Conservation (phyloP, 2,888 invertebrate genomes). For the Apodemia duryi region DNA sequence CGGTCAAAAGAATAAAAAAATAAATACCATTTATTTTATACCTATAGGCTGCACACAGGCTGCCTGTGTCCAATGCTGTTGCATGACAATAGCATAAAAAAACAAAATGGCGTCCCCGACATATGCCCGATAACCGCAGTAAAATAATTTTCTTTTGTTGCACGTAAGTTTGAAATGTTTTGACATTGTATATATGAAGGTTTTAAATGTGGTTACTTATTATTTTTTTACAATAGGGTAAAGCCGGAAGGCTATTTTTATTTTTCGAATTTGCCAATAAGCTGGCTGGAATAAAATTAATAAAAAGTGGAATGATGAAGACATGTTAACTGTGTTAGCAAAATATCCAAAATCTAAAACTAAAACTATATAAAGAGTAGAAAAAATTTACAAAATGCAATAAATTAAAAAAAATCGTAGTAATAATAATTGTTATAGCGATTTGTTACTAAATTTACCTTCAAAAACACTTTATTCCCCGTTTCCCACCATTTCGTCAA, state of each 20-base stretch:
- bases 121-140: constrained; percentile 40
- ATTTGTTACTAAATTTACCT: constrained; percentile 11
- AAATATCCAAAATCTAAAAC: too few relatives aligned
- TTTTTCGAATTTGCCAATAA: background rate
- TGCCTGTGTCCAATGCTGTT: constrained; percentile 3
- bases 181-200: background rate
- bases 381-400: too few relatives aligned
- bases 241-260: background rate
- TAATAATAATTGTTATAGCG: background rate
- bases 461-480: constrained; percentile 23
- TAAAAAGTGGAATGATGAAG: too few relatives aligned
- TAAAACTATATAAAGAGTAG: too few relatives aligned
- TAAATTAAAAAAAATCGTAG: too few relatives aligned
- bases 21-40: background rate
- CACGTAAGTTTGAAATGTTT: background rate
- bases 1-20: too few relatives aligned
- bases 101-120: constrained; percentile 38
- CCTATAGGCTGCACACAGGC: background rate
- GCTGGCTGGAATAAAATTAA: background rate
- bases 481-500: constrained; percentile 45
- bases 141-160: constrained; percentile 16
- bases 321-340: too few relatives aligned
- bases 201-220: background rate
- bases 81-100: constrained; percentile 34
- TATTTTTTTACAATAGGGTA: background rate